Evolutionary conservation across 1,140 invertebrate genomes (phyloP).

Genomic region (Arion vulgaris): DNA sequence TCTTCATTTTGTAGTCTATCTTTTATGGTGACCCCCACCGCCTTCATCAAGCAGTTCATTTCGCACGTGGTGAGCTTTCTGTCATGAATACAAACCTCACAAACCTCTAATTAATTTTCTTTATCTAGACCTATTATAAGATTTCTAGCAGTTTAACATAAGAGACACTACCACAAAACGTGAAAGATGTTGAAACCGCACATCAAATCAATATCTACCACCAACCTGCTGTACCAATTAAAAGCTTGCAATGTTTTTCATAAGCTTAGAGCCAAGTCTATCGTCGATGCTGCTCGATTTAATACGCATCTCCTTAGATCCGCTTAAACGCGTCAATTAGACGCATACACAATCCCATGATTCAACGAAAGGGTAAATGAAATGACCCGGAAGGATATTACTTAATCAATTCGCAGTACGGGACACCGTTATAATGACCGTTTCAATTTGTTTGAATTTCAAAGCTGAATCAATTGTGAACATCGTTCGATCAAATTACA

Average conservation of each 20-base stretch:
- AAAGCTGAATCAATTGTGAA: neutral
- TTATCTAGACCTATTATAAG: neutral
- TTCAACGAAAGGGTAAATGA: conserved; percentile 1
- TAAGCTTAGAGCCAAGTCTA: neutral
- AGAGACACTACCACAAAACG: neutral
- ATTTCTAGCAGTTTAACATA: neutral
- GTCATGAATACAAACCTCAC: too few relatives aligned
- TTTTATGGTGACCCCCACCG: too few relatives aligned
- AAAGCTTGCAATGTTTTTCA: neutral
- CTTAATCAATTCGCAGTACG: neutral
- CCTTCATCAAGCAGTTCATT: too few relatives aligned
- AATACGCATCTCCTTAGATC: neutral
- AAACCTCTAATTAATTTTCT: neutral
- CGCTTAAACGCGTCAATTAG: conserved; percentile 4
- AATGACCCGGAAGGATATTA: conserved; percentile 9
- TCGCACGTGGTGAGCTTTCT: too few relatives aligned
- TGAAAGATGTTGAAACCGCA: neutral
- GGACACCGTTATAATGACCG: neutral
- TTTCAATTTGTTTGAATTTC: neutral
- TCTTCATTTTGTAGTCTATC: too few relatives aligned
- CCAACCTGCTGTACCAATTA: conserved; percentile 2
- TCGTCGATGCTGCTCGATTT: neutral
- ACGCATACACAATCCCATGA: neutral
- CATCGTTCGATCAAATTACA: neutral
- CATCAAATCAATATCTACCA: neutral